Evolutionary conservation across 1,140 invertebrate species (phyloP).

Genomic region (Zaprionus ornatus): DNA sequence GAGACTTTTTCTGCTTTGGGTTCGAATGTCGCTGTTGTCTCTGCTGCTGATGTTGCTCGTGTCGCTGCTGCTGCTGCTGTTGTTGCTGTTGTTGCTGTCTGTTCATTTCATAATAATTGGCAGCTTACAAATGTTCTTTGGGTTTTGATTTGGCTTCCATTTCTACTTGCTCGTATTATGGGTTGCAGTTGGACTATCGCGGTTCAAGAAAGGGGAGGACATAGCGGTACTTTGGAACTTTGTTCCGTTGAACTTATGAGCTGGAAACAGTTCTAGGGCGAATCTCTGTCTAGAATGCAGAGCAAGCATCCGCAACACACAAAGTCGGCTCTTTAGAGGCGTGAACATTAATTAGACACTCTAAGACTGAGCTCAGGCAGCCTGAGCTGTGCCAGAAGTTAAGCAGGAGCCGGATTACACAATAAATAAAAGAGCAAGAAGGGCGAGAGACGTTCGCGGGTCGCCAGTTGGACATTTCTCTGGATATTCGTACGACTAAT

Average conservation of each 20-base stretch:
- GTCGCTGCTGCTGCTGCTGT: constrained; percentile 28
- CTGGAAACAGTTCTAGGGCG: constrained; percentile 55
- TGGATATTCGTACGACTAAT: constrained; percentile 41
- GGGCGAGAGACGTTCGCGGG: constrained; percentile 30
- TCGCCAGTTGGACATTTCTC: constrained; percentile 17
- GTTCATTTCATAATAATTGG: constrained; percentile 78
- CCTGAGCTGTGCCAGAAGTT: constrained; percentile 19
- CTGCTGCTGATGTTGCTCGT: constrained; percentile 16
- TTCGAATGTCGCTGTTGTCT: constrained; percentile 66
- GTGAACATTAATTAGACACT: constrained; percentile 76
- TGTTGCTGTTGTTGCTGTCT: constrained; percentile 60
- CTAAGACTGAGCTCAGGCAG: constrained; percentile 30
- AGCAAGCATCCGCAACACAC: constrained; percentile 64
- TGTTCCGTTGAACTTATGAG: constrained; percentile 69
- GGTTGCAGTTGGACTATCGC: constrained; percentile 38
- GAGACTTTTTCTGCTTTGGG: constrained; percentile 18
- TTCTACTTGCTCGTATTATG: constrained; percentile 35
- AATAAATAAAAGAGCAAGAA: constrained; percentile 62
- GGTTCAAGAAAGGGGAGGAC: constrained; percentile 27
- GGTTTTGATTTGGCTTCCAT: constrained; percentile 70
- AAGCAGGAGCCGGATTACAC: constrained; percentile 40
- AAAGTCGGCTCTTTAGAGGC: constrained; percentile 70
- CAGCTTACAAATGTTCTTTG: constrained; percentile 79
- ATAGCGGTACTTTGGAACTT: constrained; percentile 53
- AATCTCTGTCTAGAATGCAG: constrained; percentile 45